Conservation (phyloP, 2,797 vertebrate genomes). For the Girardinus metallicus region DNA sequence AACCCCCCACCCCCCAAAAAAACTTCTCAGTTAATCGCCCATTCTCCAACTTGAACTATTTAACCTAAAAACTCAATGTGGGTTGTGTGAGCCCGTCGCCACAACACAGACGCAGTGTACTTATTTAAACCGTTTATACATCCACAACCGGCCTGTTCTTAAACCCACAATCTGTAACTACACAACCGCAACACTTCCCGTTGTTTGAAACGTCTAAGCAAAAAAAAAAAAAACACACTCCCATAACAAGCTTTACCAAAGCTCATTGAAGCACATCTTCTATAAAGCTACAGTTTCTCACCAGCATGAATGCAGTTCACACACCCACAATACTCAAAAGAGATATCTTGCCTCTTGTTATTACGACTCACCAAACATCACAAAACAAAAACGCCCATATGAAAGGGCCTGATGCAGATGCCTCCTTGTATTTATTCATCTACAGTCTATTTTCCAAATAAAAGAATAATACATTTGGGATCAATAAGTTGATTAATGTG, state of each 20-base stretch:
- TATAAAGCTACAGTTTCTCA: background rate
- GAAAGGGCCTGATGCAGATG: background rate
- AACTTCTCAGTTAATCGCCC: background rate
- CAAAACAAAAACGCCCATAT: background rate
- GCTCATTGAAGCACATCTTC: slow-evolving; percentile 15
- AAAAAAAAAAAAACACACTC: slow-evolving; percentile 16
- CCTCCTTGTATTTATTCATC: background rate
- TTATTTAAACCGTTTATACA: slow-evolving; percentile 35
- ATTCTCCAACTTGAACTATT: background rate
- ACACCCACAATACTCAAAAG: background rate
- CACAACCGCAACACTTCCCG: slow-evolving; percentile 51
- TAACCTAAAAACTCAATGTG: background rate
- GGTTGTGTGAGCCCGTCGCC: background rate
- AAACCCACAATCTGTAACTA: slow-evolving; percentile 45
- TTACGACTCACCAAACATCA: background rate
- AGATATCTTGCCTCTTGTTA: background rate
- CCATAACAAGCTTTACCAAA: slow-evolving; percentile 22
- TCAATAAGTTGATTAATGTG: background rate
- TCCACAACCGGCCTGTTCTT: slow-evolving; percentile 47
- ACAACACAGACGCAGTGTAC: slow-evolving; percentile 19
- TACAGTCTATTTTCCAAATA: background rate
- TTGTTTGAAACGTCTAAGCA: slow-evolving; percentile 17
- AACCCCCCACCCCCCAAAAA: background rate
- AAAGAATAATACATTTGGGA: background rate
- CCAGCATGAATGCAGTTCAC: slow-evolving; percentile 6